These are phyloP conservation scores for Oreochromis aureus DNA, from an alignment of 2,113 vertebrate species.

Conservation along the genomic window DNA sequence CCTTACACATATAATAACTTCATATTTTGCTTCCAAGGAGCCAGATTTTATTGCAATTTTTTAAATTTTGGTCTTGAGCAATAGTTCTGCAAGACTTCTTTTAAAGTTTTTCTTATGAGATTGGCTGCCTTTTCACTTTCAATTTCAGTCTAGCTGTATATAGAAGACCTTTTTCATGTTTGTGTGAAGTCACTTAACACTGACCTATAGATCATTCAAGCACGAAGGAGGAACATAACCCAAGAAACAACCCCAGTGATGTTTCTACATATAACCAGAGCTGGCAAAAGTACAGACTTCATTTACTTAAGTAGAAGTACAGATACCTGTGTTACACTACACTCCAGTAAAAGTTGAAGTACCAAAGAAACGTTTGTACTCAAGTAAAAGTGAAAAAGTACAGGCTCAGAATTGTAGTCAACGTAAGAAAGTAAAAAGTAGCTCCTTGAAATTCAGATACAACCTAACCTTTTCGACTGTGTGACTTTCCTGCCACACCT, in stretches of 20 bases:
- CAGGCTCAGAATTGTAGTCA: not conserved
- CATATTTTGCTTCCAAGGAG: not conserved
- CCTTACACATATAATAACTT: not conserved
- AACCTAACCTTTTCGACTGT: not conserved
- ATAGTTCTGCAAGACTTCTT: not conserved
- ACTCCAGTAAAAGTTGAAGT: not conserved
- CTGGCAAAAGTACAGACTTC: not conserved
- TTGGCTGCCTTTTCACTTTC: not conserved
- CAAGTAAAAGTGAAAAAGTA: not conserved
- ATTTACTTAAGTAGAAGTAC: not conserved
- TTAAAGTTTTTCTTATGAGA: too few species aligned
- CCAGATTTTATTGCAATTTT: not conserved
- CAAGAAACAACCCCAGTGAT: not conserved
- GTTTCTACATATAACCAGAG: not conserved
- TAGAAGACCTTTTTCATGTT: not conserved
- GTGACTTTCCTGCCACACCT: not conserved
- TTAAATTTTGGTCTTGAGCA: not conserved
- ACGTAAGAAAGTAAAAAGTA: not conserved
- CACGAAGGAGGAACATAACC: fast-evolving
- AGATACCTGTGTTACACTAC: not conserved
- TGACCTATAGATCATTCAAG: not conserved
- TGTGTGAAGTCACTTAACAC: not conserved
- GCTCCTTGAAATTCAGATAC: not conserved
- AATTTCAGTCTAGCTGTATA: not conserved
- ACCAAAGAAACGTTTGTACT: not conserved